phyloP scores from a whole-genome alignment of 2,113 vertebrate species.

The Syrmaticus mikado region DNA sequence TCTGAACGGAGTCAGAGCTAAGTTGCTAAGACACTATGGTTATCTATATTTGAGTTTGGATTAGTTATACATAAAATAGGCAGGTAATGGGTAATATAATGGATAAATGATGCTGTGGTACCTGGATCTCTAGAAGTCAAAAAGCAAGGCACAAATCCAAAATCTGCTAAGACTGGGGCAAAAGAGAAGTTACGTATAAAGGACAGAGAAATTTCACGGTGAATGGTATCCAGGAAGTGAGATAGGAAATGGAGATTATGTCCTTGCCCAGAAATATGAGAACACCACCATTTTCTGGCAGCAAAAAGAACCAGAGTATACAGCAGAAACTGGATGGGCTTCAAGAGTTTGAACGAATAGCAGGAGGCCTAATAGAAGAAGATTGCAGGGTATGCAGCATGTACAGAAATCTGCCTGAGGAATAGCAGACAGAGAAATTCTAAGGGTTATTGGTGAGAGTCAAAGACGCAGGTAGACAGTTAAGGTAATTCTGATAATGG shows the following conservation, averaged over 20 bases:
- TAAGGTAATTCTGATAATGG: background rate
- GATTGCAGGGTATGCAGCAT: slow-evolving; percentile 49
- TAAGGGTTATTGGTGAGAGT: background rate
- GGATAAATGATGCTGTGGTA: background rate
- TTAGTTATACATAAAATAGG: background rate
- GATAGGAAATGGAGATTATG: slow-evolving; percentile 54
- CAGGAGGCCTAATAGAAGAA: slow-evolving; percentile 44
- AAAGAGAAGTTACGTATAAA: background rate
- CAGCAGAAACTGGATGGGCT: slow-evolving; percentile 59
- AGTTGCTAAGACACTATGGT: background rate
- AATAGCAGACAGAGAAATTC: background rate
- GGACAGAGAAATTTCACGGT: background rate
- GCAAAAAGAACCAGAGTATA: slow-evolving; percentile 37
- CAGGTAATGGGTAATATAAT: background rate
- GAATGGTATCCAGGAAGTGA: slow-evolving; percentile 34
- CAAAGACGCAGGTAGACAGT: background rate
- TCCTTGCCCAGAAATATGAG: slow-evolving; percentile 59
- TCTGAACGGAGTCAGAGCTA: background rate
- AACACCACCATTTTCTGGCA: slow-evolving; percentile 49
- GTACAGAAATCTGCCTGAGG: background rate
- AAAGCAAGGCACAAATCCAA: background rate
- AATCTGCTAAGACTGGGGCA: background rate
- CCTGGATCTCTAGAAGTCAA: background rate
- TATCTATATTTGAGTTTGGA: background rate
- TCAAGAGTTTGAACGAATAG: slow-evolving; percentile 62